Evolutionary conservation across 2,797 vertebrate genomes (phyloP), one percentile per base, ranked within the genome.

Genomic region (Numenius phaeopus): DNA sequence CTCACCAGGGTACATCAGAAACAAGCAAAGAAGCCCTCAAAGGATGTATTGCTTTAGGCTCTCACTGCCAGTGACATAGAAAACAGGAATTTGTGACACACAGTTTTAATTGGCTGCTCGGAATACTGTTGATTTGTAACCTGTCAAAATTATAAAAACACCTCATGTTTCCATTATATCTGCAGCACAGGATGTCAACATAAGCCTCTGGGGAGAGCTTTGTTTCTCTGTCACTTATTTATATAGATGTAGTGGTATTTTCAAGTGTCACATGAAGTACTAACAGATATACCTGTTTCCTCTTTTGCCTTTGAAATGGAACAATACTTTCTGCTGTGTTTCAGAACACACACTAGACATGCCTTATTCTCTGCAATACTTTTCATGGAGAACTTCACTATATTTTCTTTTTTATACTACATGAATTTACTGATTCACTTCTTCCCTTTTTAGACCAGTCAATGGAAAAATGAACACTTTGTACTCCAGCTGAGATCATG

Each of bases 21-120:
- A 29, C 15, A 83, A 52, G 29, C 8, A 67, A 79, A 83, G 79
- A 32, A 78, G 7, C 26, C 59, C 64, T 85, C 0, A 4, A 61
- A 87, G 49, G 57, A 32, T 4, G 0, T 58, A 37, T 57, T 86
- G 40, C 65, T 44, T 85, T 46, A 87, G 59, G 72, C 21, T 80
- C 29, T 91, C 1, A 1, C 69, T 3, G 2, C 4, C n/a, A 75
- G 40, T 52, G 42, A 71, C 14, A 37, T 0, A 62, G 50, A 66
- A 89, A 85, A 71, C n/a, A 58, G 10, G 57, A 37, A 55, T 85
- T 78, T 71, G 47, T 83, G 79, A 78, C 65, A 76, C 10, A 40
- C 32, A 29, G 40, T 49, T 96, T 47, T 91, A 87, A 91, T 85
- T 87, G 79, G 34, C 85, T 85, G 24, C 82, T 93, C 58, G 67